These are phyloP conservation scores for Charadrius vociferus DNA, from an alignment of 2,113 vertebrate genomes.

Conservation along the genomic window DNA sequence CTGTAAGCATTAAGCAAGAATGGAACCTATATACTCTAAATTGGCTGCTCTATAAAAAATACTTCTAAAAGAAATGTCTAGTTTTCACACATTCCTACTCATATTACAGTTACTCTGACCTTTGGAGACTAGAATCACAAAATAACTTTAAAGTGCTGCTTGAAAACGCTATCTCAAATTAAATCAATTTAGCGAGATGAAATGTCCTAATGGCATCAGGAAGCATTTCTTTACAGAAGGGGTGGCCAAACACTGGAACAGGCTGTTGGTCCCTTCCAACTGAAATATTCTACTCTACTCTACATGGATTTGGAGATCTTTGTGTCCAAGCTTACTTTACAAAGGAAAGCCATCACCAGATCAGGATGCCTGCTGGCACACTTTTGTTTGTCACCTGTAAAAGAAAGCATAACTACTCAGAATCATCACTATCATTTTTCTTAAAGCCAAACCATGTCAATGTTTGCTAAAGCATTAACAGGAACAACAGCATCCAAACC, in stretches of 20 bases:
- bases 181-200: background rate
- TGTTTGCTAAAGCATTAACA: background rate
- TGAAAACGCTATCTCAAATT: background rate
- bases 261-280: background rate
- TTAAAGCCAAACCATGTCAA: fast-evolving
- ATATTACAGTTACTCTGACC: background rate
- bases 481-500: background rate
- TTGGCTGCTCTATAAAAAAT: background rate
- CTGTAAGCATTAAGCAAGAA: background rate
- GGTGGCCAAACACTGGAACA: background rate
- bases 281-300: background rate
- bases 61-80: background rate
- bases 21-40: background rate
- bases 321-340: slow-evolving; percentile 80
- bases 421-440: background rate
- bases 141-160: background rate
- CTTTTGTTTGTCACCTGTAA: slow-evolving; percentile 21
- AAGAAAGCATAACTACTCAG: background rate
- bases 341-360: slow-evolving; percentile 88
- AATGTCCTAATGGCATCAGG: fast-evolving
- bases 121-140: background rate
- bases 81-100: background rate
- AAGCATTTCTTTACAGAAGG: background rate
- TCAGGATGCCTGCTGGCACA: slow-evolving; percentile 61
- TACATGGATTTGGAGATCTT: no score